Conservation (phyloP, 2,113 vertebrate species). For the Eclectus roratus region DNA sequence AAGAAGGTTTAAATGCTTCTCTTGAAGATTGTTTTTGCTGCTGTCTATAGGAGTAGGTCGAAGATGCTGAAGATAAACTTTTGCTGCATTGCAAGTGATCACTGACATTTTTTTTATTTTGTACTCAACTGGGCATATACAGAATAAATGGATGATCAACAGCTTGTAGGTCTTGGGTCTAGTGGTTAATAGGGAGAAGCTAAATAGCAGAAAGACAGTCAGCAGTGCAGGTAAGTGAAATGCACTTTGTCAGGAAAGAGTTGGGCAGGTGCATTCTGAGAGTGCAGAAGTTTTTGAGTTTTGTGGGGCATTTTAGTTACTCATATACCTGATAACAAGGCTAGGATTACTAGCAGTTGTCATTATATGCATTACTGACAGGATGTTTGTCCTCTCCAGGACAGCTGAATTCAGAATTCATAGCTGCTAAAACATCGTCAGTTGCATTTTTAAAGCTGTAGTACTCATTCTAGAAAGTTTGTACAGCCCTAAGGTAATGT, state of each 20-base stretch:
- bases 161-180: neutral
- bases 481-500: neutral
- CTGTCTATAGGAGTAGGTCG: neutral
- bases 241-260: neutral
- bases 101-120: neutral
- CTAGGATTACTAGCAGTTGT: neutral
- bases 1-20: neutral
- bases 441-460: neutral
- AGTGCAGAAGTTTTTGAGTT: neutral
- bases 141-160: neutral
- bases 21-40: neutral
- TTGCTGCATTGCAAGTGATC: neutral
- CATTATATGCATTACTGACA: neutral
- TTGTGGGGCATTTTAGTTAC: neutral
- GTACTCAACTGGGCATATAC: neutral
- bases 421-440: neutral
- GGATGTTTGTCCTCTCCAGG: neutral
- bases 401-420: neutral
- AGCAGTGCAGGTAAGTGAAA: neutral
- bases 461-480: neutral
- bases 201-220: neutral
- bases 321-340: rapidly evolving
- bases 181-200: neutral
- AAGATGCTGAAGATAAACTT: neutral
- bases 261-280: neutral